Evolutionary conservation across 2,797 vertebrate species (phyloP).

Genomic region (Enteromius viviparus): DNA sequence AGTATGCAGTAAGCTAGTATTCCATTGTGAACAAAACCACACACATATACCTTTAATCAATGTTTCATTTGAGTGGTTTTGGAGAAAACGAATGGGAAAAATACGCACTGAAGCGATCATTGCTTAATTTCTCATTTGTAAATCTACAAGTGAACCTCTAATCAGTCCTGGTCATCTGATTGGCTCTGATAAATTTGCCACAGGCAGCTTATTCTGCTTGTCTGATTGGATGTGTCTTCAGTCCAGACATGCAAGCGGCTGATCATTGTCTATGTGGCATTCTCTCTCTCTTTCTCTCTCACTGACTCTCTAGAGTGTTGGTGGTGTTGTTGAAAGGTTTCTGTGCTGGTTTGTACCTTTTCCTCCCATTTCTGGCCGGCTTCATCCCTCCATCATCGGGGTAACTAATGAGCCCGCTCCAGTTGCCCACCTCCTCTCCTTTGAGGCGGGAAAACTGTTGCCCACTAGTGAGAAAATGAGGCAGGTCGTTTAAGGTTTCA

Average conservation of each 20-base stretch:
- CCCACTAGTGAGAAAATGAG: slow-evolving; percentile 96
- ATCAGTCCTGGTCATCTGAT: slow-evolving; percentile 38
- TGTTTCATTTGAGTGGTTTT: neutral
- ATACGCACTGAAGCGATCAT: slow-evolving; percentile 40
- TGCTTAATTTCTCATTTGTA: slow-evolving; percentile 7
- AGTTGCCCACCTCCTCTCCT: slow-evolving; percentile 96
- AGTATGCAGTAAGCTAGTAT: neutral
- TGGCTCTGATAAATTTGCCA: slow-evolving; percentile 29
- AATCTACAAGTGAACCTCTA: slow-evolving; percentile 23
- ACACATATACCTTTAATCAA: neutral
- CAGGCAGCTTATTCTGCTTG: slow-evolving; percentile 12
- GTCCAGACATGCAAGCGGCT: slow-evolving; percentile 77
- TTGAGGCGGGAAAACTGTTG: slow-evolving; percentile 99
- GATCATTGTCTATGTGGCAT: slow-evolving; percentile 62
- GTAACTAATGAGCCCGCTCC: slow-evolving; percentile 97
- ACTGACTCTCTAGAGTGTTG: slow-evolving; percentile 65
- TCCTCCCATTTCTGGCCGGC: slow-evolving; percentile 92
- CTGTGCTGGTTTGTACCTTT: slow-evolving; percentile 90
- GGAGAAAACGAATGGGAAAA: slow-evolving; percentile 61
- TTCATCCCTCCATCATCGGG: slow-evolving; percentile 92
- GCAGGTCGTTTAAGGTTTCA: slow-evolving; percentile 82
- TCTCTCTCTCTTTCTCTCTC: slow-evolving; percentile 51
- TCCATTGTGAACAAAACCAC: neutral
- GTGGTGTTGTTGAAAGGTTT: slow-evolving; percentile 68
- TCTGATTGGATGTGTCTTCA: slow-evolving; percentile 60